phyloP scores from a whole-genome alignment of 2,888 invertebrate species.

The Acanthosepion pharaonis region DNA sequence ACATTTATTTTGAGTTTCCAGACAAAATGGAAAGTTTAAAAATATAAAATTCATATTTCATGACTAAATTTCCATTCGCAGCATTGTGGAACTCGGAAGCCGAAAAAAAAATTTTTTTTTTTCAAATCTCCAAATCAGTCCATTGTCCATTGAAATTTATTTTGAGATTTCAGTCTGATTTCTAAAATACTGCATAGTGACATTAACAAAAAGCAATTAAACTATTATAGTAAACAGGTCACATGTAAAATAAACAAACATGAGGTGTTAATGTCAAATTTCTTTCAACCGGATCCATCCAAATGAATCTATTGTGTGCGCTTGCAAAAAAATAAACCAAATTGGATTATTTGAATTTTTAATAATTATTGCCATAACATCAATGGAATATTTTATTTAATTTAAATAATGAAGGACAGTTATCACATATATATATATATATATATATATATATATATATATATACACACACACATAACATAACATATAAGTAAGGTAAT shows the following conservation, averaged over 20 bases:
- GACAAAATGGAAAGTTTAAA: conserved; percentile 22
- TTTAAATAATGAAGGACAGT: too few species aligned
- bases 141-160: neutral
- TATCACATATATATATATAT: too few species aligned
- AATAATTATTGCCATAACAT: too few species aligned
- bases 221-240: neutral
- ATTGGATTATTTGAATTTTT: too few species aligned
- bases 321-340: too few species aligned
- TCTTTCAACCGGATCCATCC: too few species aligned
- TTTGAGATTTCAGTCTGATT: neutral
- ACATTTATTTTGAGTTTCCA: neutral
- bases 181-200: neutral
- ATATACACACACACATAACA: too few species aligned
- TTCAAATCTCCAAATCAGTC: neutral
- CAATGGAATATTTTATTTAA: too few species aligned
- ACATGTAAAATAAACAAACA: neutral
- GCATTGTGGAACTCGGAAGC: neutral
- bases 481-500: too few species aligned
- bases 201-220: conserved; percentile 22
- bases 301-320: too few species aligned
- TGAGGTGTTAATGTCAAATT: neutral
- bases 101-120: neutral
- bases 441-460: too few species aligned
- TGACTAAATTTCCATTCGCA: neutral
- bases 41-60: conserved; percentile 21